A percentile compares a stretch with the other conserved stretches of the same genome.
These are phyloP conservation scores for Eubucco bourcierii DNA, from an alignment of 2,113 vertebrate genomes.

Conservation along the genomic window DNA sequence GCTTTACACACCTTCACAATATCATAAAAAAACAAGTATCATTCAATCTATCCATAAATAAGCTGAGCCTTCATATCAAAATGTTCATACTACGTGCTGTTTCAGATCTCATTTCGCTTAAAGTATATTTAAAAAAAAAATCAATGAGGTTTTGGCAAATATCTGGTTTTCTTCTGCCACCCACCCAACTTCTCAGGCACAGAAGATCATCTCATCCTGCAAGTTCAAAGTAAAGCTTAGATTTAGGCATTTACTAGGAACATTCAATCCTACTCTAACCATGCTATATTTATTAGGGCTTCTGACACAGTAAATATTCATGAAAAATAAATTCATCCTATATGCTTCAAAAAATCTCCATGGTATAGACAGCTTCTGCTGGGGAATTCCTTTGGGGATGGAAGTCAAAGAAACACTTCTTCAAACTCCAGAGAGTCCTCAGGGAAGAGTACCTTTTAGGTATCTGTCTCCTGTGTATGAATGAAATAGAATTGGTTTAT, in stretches of 20 bases:
- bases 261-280: background rate
- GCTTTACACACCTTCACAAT: background rate
- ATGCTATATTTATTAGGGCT: background rate
- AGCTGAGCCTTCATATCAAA: background rate
- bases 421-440: background rate
- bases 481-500: background rate
- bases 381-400: background rate
- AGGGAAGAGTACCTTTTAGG: rapidly evolving
- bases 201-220: background rate
- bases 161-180: background rate
- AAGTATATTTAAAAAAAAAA: background rate
- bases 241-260: background rate
- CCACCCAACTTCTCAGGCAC: background rate
- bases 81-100: background rate
- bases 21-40: background rate
- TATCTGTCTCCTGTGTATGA: rapidly evolving
- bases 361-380: background rate
- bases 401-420: background rate
- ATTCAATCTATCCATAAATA: background rate
- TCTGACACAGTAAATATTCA: slow-evolving; percentile 7
- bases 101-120: background rate
- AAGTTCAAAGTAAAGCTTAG: background rate
- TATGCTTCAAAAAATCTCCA: background rate
- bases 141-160: background rate
- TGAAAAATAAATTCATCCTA: slow-evolving; percentile 26